A percentile compares a stretch with the other conserved stretches of the same genome.
Evolutionary conservation across 2,888 invertebrate genomes (phyloP).

Genomic region (Habroteleia sp.): DNA sequence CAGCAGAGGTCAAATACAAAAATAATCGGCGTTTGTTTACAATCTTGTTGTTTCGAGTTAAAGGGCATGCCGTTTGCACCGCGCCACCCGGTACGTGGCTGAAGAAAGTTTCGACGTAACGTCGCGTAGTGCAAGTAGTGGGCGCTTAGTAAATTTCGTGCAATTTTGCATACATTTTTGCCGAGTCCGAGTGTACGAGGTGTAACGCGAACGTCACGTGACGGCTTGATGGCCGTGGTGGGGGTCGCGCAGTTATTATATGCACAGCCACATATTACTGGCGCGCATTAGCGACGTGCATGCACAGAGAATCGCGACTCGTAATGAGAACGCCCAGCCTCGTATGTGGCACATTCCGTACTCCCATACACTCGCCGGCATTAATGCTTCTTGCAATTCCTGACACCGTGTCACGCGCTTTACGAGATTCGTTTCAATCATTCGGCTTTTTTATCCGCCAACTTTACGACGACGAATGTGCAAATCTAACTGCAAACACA

Average conservation of each 20-base stretch:
- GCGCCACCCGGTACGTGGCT: constrained; percentile 9
- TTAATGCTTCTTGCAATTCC: constrained; percentile 46
- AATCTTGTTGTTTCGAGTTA: neutral
- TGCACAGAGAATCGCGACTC: constrained; percentile 51
- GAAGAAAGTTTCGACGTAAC: constrained; percentile 8
- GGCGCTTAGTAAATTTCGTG: constrained; percentile 32
- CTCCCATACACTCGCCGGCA: constrained; percentile 45
- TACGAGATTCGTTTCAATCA: constrained; percentile 47
- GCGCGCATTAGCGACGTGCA: constrained; percentile 54
- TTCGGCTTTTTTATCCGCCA: constrained; percentile 26
- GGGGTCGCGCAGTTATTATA: constrained; percentile 50
- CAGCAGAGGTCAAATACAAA: no score
- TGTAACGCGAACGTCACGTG: constrained; percentile 47
- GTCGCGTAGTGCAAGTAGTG: constrained; percentile 23
- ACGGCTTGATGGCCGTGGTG: constrained; percentile 44
- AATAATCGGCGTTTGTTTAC: no score
- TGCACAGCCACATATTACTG: constrained; percentile 54
- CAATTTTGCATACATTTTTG: constrained; percentile 28
- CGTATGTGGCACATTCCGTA: constrained; percentile 54
- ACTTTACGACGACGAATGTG: constrained; percentile 23
- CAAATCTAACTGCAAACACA: constrained; percentile 25
- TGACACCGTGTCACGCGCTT: constrained; percentile 42
- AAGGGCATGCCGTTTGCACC: neutral
- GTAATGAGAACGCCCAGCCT: constrained; percentile 59
- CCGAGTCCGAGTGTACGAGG: constrained; percentile 8